These are phyloP conservation scores for Manacus vitellinus DNA, from an alignment of 2,113 vertebrate genomes.

Conservation along the genomic window DNA sequence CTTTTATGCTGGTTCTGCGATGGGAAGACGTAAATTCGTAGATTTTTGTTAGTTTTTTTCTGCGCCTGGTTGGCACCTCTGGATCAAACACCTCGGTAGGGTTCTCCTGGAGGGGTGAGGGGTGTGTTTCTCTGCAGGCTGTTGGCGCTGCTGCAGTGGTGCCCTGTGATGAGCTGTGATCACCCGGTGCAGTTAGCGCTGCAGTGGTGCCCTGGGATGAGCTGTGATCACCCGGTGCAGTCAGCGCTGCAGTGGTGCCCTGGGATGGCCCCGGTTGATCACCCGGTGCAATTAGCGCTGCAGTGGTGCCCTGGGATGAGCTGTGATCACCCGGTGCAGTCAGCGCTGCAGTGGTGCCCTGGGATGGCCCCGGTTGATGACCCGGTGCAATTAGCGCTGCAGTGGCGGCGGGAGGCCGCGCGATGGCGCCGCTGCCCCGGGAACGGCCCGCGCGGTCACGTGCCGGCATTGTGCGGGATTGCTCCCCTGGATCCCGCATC, in stretches of 20 bases:
- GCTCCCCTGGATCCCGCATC: too few relatives aligned
- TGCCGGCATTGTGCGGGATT: neutral
- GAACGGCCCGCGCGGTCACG: neutral
- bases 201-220: too few relatives aligned
- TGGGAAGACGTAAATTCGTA: neutral
- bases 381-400: neutral
- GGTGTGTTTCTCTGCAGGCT: too few relatives aligned
- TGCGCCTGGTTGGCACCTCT: neutral
- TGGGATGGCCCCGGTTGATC: too few relatives aligned
- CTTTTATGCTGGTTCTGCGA: neutral
- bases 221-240: neutral
- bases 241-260: neutral
- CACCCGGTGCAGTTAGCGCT: neutral
- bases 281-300: neutral
- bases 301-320: too few relatives aligned
- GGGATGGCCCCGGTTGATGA: too few relatives aligned
- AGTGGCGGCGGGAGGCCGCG: neutral
- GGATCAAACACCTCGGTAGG: neutral
- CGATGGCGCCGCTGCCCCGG: neutral
- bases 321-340: neutral
- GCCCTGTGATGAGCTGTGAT: too few relatives aligned
- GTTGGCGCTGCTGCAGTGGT: too few relatives aligned
- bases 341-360: neutral
- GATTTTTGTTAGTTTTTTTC: neutral
- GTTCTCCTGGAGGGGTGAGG: neutral